Conservation (phyloP, 1,140 invertebrate species). For the Forficula auricularia region DNA sequence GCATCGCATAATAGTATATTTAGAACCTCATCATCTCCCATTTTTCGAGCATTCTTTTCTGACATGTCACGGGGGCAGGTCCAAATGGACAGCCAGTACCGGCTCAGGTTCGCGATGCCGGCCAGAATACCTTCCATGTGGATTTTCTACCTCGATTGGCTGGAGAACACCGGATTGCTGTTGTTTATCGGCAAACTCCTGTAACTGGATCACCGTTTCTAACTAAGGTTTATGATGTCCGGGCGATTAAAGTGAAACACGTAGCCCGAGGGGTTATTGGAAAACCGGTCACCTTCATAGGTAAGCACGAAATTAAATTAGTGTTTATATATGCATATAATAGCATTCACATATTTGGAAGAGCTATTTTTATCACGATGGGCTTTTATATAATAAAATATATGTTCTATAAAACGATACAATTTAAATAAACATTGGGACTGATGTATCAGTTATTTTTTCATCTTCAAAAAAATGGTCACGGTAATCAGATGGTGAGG, state of each 20-base stretch:
- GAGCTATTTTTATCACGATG: not conserved
- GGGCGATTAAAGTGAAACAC: constrained; percentile 85
- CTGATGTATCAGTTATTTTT: too few species aligned
- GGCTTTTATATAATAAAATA: not conserved
- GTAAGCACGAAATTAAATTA: constrained; percentile 33
- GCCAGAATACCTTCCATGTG: constrained; percentile 50
- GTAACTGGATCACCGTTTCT: constrained; percentile 78
- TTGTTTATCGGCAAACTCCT: constrained; percentile 56
- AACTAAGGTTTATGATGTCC: constrained; percentile 87
- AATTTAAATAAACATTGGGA: too few species aligned
- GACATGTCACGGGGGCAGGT: constrained; percentile 31
- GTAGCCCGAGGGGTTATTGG: constrained; percentile 78
- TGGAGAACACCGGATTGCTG: constrained; percentile 78
- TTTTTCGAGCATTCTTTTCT: too few species aligned
- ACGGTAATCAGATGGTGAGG: too few species aligned
- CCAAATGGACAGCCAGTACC: constrained; percentile 72
- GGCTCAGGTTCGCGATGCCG: constrained; percentile 66
- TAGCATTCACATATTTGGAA: too few species aligned
- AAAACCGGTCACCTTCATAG: constrained; percentile 84
- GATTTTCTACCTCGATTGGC: constrained; percentile 72
- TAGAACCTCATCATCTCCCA: too few species aligned
- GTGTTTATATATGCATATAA: not conserved
- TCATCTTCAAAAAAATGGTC: too few species aligned
- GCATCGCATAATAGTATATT: too few species aligned
- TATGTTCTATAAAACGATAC: not conserved